These are phyloP conservation scores for Musca vetustissima DNA, from an alignment of 1,140 invertebrate genomes.

Conservation along the genomic window DNA sequence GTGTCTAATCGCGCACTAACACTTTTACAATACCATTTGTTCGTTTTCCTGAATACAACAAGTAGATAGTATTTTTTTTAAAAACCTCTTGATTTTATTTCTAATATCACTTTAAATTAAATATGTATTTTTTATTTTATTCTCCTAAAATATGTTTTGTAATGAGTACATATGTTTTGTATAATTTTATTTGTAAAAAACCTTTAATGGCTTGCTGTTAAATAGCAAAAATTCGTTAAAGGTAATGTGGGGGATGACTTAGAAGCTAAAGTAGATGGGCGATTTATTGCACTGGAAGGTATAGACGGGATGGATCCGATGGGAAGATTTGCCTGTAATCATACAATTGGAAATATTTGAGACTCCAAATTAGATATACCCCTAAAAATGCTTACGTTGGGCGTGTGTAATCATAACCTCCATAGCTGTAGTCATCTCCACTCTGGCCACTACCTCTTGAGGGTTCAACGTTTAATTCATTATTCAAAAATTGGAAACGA, in stretches of 20 bases:
- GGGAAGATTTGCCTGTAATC: neutral
- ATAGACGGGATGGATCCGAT: conserved; percentile 37
- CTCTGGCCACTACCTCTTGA: conserved; percentile 48
- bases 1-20: no score
- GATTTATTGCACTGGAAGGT: conserved; percentile 46
- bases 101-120: conserved; percentile 22
- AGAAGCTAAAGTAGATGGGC: neutral
- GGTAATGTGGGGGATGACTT: conserved; percentile 18
- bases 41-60: neutral
- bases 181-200: neutral
- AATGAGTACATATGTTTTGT: neutral
- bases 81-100: conserved; percentile 6
- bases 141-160: conserved; percentile 19
- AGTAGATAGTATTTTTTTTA: neutral
- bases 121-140: conserved; percentile 1
- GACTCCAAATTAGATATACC: neutral
- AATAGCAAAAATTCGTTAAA: conserved; percentile 24
- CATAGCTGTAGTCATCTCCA: conserved; percentile 49
- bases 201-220: conserved; percentile 28
- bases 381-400: conserved; percentile 32
- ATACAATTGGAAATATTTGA: conserved; percentile 18
- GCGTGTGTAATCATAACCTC: conserved; percentile 40
- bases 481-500: conserved; percentile 49
- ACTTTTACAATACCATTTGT: no score
- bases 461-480: conserved; percentile 38